Evolutionary conservation across 2,113 vertebrate species (phyloP), one percentile per base, ranked within the genome.

Genomic region (Epinephelus lanceolatus): DNA sequence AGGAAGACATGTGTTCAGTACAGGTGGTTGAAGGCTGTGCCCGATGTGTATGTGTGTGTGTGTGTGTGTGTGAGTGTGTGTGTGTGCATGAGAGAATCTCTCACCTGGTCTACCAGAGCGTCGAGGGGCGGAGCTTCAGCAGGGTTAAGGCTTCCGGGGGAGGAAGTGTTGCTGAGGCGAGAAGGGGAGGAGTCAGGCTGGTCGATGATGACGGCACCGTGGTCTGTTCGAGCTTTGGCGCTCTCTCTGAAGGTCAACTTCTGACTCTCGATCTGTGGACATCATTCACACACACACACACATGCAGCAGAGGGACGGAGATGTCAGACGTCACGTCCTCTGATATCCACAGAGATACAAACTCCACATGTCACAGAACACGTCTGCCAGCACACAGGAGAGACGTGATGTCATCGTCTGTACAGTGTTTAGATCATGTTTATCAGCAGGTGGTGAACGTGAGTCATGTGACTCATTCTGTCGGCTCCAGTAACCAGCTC

Each of bases 171-270:
- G 42, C 42, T 45, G 9, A 45, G 42, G 42, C 11, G 42, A 45
- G 42, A 9, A 12, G 42, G 42, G 42, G 42, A 97, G 27, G 95
- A 95, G 89, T 65, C 63, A 23, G 83, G 67, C 71, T 91, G 88
- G 59, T 81, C 8, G 18, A 98, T 92, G 1, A 99, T 99, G 68
- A 98, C 97, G 0, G 98, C 98, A 66, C 97, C 98, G 0, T 99
- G 97, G 95, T 99, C 97, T 0, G 97, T 99, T 86, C 97, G 97
- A 89, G 97, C 97, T 95, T 96, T 97, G 93, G 97, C 97, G 0
- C 95, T 94, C 92, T 98, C 97, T 0, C 96, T 96, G 95, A 99
- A 99, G 73, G 65, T 95, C 94, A 99, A 95, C 89, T 98, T 99
- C 86, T 98, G 97, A 40, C 93, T 95, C 90, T 99, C 97, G 47